A percentile compares a stretch with the other conserved stretches of the same genome.
Evolutionary conservation across 2,113 vertebrate species (phyloP).

Genomic region (Oryzias woworae): DNA sequence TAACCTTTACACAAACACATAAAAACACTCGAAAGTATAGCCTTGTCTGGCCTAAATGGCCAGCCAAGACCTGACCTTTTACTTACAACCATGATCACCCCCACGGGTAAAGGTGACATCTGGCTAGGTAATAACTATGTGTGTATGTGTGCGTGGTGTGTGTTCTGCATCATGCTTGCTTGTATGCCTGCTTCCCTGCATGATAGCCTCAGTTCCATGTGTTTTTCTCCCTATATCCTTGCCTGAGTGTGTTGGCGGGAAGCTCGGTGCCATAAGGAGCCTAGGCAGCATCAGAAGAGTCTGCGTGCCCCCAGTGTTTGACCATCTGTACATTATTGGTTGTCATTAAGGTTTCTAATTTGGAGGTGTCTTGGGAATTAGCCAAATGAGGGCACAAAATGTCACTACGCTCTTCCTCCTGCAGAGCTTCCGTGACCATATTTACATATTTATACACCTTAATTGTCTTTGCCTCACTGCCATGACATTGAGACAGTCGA

Average conservation of each 20-base stretch:
- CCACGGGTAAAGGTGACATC: conserved; percentile 70
- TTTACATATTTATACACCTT: conserved; percentile 83
- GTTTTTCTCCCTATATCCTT: conserved; percentile 20
- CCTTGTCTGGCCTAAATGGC: conserved; percentile 53
- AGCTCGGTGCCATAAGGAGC: conserved; percentile 61
- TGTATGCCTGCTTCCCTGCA: conserved; percentile 25
- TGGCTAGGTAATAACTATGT: conserved; percentile 60
- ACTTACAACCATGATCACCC: conserved; percentile 70
- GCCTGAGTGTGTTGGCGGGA: conserved; percentile 57
- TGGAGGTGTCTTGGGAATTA: conserved; percentile 78
- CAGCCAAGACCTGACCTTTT: conserved; percentile 77
- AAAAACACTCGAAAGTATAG: conserved; percentile 36
- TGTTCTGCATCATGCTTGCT: conserved; percentile 29
- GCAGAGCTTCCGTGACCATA: conserved; percentile 74
- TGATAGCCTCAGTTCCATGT: conserved; percentile 31
- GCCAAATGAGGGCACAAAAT: conserved; percentile 80
- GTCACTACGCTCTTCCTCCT: conserved; percentile 72
- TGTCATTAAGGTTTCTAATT: conserved; percentile 85
- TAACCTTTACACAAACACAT: conserved; percentile 46
- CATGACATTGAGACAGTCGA: conserved; percentile 72
- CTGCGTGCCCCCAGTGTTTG: conserved; percentile 75
- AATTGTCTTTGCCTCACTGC: conserved; percentile 78
- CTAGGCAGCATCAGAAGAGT: conserved; percentile 71
- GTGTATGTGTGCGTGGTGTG: conserved; percentile 17
- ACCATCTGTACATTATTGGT: conserved; percentile 82